Evolutionary conservation across 2,888 invertebrate genomes (phyloP), one percentile per base, ranked within the genome.

Genomic region (Mamestra brassicae): DNA sequence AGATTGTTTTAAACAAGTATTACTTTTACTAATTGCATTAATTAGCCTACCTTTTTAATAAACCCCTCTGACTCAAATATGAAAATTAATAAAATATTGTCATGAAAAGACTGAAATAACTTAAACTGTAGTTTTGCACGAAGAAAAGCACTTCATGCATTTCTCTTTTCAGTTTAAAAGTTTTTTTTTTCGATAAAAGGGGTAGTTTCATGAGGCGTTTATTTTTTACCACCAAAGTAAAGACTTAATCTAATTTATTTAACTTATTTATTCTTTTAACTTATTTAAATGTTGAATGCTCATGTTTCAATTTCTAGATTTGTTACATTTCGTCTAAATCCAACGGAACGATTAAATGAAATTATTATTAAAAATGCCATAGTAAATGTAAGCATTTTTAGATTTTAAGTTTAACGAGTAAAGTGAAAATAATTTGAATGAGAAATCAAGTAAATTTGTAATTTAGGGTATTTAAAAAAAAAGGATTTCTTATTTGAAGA

Each of bases 401-500:
- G 93, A 78, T 88, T 75, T 87, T 93, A 94, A 92, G 89, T 76
- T 69, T 50, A 36, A 50, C 17, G 10, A 69, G 34, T 67, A 69
- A 72, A 71, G 83, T 93, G 96, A 96, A 94, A 94, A 92, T 93
- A 85, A 94, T 95, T 96, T 96, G 96, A 96, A 95, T 94, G 89
- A 92, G 96, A 96, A 96, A 96, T 96, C 95, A 76, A 80, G 77
- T 72, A 75, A 83, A 83, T 60, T 66, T 91, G 82, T 90, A 90
- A 82, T 87, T 47, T 86, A 84, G 65, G 83, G 50, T 55, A 47
- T 45, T 87, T 86, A 89, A 84, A 65, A 68, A 84, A 68, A 76
- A 60, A 42, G 15, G 94, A 96, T 96, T 96, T 96, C 95, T 94
- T 92, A 92, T 96, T 96, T 95, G 95, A 95, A 95, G 90, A 91